Conservation (phyloP, 2,888 invertebrate genomes). For the Trissoscelio sp. region DNA sequence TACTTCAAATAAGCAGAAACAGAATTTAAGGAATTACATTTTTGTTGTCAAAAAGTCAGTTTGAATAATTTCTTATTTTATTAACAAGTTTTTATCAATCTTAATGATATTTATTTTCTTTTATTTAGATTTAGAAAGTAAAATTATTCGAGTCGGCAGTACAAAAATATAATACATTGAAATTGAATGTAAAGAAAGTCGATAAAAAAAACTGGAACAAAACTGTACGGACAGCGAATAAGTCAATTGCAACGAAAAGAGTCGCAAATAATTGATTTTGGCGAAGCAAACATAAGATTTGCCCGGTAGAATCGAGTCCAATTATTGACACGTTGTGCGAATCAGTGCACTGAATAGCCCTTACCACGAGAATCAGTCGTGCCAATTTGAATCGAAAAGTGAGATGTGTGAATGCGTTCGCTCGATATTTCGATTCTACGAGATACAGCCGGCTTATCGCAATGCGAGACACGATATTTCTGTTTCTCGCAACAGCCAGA, state of each 20-base stretch:
- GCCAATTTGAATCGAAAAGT: conserved; percentile 63
- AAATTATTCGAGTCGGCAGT: too few species aligned
- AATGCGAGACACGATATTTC: conserved; percentile 47
- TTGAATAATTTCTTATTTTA: too few species aligned
- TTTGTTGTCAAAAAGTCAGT: too few species aligned
- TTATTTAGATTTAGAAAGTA: too few species aligned
- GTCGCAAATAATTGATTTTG: conserved; percentile 48
- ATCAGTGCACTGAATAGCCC: conserved; percentile 41
- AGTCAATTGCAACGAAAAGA: conserved; percentile 23
- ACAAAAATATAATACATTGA: not conserved
- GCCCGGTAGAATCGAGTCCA: conserved; percentile 24
- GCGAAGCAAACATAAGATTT: conserved; percentile 37
- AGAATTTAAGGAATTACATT: too few species aligned
- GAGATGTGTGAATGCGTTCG: conserved; percentile 56
- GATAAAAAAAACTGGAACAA: conserved; percentile 8
- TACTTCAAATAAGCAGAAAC: too few species aligned
- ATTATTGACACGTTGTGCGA: conserved; percentile 50
- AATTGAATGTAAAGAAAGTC: conserved; percentile 1
- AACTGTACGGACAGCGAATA: conserved; percentile 26
- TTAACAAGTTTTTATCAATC: too few species aligned
- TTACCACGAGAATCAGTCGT: conserved; percentile 32
- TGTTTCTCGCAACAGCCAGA: conserved; percentile 29
- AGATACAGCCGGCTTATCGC: conserved; percentile 54
- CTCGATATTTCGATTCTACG: conserved; percentile 49
- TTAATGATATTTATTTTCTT: too few species aligned